Evolutionary conservation across 1,140 invertebrate genomes (phyloP), one percentile per base, ranked within the genome.

Genomic region (Atta cephalotes): DNA sequence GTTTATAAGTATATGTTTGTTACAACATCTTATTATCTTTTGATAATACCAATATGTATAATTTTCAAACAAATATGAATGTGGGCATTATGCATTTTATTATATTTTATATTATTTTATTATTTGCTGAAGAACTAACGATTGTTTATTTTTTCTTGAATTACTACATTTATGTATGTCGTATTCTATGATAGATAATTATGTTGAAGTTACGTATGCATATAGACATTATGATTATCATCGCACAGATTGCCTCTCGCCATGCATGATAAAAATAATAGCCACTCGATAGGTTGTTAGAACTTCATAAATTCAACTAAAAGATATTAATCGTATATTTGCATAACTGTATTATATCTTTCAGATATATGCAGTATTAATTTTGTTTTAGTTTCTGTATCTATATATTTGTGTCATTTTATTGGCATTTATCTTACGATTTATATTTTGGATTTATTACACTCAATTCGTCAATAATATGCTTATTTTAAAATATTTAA

Each of bases 251-350:
- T 77, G 74, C 87, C 63, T 74, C 88, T 80, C 71, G 21, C 79
- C 49, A 62, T 79, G 63, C 28, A 49, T 16, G 58, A 51, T 60
- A 79, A 71, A 68, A 79, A 90, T 86, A 89, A 87, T 10, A 49
- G 85, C 49, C 72, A 82, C 63, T 65, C 60, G 72, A 82, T 90
- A 56, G 66, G 60, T 45, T 51, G 72, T 68, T 70, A 63, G 25
- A 77, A 86, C 78, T 87, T 78, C 86, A 60, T 45, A 70, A 68
- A 87, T 25, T 71, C 31, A 77, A 58, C 25, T 25, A 53, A 89
- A 63, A 56, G 62, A 76, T 70, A 31, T n/a, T 86, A 89, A 89
- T 89, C 14, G 6, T 49, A 21, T 35, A 78, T 88, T 82, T 87
- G 65, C 70, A 63, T 39, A 28, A 53, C 60, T 39, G 6, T 39